These are phyloP conservation scores for Parapsyche elsis DNA, from an alignment of 1,140 invertebrate genomes.

Conservation along the genomic window DNA sequence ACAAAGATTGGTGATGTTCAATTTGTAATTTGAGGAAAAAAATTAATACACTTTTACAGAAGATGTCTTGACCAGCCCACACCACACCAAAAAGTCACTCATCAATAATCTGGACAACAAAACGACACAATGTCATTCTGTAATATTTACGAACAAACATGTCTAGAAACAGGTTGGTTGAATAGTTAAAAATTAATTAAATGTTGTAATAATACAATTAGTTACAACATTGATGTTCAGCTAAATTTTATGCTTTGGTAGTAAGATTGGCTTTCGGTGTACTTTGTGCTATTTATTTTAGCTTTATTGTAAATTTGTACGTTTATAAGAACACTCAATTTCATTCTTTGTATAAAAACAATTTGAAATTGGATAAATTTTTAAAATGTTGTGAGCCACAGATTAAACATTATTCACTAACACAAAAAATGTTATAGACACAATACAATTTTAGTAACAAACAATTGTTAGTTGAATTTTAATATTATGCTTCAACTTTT, in stretches of 20 bases:
- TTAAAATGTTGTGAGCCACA: too few species aligned
- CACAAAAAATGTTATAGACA: too few species aligned
- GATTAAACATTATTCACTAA: too few species aligned
- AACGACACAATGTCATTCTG: slow-evolving; percentile 23
- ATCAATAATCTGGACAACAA: background rate
- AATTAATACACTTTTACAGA: slow-evolving; percentile 14
- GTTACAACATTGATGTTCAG: background rate
- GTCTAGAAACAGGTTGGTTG: slow-evolving; percentile 52
- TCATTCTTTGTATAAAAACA: too few species aligned
- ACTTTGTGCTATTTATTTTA: background rate
- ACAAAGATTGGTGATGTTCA: slow-evolving; percentile 13
- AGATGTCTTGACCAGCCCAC: slow-evolving; percentile 27
- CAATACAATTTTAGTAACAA: too few species aligned
- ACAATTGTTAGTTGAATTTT: too few species aligned
- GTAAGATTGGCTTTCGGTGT: background rate
- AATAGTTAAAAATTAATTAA: background rate
- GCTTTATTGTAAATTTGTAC: too few species aligned
- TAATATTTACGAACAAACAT: slow-evolving; percentile 42
- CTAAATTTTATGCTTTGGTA: slow-evolving; percentile 3
- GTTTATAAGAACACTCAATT: background rate
- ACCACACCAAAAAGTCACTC: background rate
- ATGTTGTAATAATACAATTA: background rate
- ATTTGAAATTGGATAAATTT: too few species aligned
- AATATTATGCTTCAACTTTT: too few species aligned
- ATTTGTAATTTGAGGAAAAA: background rate